A percentile compares a stretch with the other conserved stretches of the same genome.
Evolutionary conservation across 2,888 invertebrate species (phyloP).

Genomic region (Tipula unca): DNA sequence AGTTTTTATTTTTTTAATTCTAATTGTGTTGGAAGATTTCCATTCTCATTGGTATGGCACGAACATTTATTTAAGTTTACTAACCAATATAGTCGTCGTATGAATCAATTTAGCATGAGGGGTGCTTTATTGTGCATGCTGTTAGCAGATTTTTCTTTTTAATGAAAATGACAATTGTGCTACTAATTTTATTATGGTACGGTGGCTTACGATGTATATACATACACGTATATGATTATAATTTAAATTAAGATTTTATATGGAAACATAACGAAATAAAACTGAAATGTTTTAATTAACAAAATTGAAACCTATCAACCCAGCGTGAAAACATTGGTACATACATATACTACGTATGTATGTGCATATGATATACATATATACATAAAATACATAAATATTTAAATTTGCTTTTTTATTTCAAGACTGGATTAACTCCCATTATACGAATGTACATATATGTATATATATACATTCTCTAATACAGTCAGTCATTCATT

Average conservation of each 20-base stretch:
- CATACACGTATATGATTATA: background rate
- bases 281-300: background rate
- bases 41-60: background rate
- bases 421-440: background rate
- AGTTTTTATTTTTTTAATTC: background rate
- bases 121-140: background rate
- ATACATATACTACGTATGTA: too few relatives aligned
- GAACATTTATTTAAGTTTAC: background rate
- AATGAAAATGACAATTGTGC: background rate
- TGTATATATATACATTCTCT: background rate
- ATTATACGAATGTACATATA: background rate
- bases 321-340: background rate
- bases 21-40: background rate
- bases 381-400: background rate
- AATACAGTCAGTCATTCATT: background rate
- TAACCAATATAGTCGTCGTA: background rate
- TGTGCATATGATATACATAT: too few relatives aligned
- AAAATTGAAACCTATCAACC: background rate
- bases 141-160: background rate
- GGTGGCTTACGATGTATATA: too few relatives aligned
- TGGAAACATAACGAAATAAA: background rate
- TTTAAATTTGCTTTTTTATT: background rate
- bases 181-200: background rate
- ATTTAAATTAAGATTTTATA: background rate
- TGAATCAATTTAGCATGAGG: background rate